A percentile compares a stretch with the other conserved stretches of the same genome.
phyloP scores from a whole-genome alignment of 1,140 invertebrate genomes.

The Aphelenchoides fujianensis region DNA sequence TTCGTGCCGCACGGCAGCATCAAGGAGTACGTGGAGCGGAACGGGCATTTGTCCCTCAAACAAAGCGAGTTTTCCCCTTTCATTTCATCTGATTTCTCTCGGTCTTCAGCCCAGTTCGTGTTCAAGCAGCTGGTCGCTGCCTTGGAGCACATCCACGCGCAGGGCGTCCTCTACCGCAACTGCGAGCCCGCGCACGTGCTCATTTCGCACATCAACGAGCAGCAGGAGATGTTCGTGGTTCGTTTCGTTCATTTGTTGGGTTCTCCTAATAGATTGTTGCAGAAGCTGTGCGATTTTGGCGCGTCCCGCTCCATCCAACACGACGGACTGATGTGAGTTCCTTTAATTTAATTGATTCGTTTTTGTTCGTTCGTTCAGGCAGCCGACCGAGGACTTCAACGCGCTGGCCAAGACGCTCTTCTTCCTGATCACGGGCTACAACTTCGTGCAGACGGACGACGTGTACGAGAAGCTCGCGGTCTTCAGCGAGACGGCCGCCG shows the following conservation, averaged over 20 bases:
- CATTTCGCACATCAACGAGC: background rate
- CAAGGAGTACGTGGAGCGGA: background rate
- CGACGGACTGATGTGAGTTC: slow-evolving; percentile 10
- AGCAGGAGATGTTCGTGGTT: background rate
- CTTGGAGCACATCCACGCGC: background rate
- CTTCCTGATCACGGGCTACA: background rate
- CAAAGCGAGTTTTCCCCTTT: background rate
- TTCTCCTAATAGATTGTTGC: background rate
- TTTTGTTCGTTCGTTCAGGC: slow-evolving; percentile 7
- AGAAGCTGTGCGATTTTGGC: slow-evolving; percentile 12
- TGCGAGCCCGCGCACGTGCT: background rate
- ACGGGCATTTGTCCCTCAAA: background rate
- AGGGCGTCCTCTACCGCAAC: background rate
- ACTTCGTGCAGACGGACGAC: background rate
- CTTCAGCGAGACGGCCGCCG: slow-evolving; percentile 9
- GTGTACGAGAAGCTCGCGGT: slow-evolving; percentile 1
- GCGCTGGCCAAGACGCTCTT: background rate
- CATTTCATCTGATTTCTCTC: background rate
- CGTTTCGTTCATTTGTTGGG: background rate
- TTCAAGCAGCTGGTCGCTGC: slow-evolving; percentile 8
- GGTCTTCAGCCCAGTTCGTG: background rate
- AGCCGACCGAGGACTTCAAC: background rate
- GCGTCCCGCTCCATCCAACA: background rate
- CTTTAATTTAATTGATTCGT: background rate
- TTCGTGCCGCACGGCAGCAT: background rate